Conservation (phyloP, 2,888 invertebrate genomes). For the Ischnus inquisitorius region DNA sequence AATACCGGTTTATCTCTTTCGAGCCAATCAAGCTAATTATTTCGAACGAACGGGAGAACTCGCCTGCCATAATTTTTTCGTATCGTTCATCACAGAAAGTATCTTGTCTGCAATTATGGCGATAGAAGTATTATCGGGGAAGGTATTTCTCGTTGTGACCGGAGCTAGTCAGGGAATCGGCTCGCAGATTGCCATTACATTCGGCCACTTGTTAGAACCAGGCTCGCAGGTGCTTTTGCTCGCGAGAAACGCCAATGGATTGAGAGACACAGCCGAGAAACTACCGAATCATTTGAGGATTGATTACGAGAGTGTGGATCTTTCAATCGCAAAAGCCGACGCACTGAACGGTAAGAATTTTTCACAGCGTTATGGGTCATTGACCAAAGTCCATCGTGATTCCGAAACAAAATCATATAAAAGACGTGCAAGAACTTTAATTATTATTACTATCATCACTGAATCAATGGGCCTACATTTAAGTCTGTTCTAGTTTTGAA, state of each 20-base stretch:
- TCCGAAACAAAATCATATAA: no score
- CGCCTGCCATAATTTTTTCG: no score
- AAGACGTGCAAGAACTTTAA: no score
- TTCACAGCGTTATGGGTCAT: neutral
- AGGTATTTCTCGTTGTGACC: constrained; percentile 88
- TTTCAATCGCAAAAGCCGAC: constrained; percentile 75
- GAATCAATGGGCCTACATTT: no score
- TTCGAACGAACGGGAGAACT: no score
- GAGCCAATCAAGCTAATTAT: no score
- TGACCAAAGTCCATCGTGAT: neutral
- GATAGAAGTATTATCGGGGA: constrained; percentile 78
- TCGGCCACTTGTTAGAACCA: constrained; percentile 89
- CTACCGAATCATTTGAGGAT: constrained; percentile 86
- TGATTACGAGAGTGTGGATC: constrained; percentile 85
- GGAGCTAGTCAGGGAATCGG: constrained; percentile 97
- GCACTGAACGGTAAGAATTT: constrained; percentile 78
- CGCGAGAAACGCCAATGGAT: constrained; percentile 90
- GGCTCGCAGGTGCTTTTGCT: constrained; percentile 91
- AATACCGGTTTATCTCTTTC: no score
- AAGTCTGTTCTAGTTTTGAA: no score
- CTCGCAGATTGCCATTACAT: constrained; percentile 90
- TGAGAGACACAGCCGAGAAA: constrained; percentile 88
- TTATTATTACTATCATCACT: no score
- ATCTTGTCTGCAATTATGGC: constrained; percentile 67
- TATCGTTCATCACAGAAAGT: no score